These are phyloP conservation scores for Halocynthia aurantium DNA, from an alignment of 23 tunicate genomes.

Conservation along the genomic window DNA sequence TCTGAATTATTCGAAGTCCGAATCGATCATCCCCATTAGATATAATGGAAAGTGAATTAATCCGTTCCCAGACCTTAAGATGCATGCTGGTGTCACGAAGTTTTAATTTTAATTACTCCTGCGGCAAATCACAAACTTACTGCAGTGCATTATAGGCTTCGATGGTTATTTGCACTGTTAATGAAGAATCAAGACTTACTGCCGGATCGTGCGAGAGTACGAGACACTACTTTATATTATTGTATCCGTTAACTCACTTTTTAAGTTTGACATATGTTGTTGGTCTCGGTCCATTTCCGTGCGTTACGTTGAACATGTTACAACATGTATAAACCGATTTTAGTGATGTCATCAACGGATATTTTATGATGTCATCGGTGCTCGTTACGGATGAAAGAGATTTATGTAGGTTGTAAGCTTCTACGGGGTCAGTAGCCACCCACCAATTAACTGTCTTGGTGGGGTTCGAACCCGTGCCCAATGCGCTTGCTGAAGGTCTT, in stretches of 20 bases:
- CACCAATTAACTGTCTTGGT: conserved; percentile 65
- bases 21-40: too few species aligned
- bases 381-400: conserved; percentile 9
- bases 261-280: background rate
- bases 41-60: too few species aligned
- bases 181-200: too few species aligned
- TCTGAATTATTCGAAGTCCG: too few species aligned
- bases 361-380: background rate
- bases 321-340: conserved; percentile 62
- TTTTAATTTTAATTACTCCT: too few species aligned
- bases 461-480: background rate
- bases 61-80: too few species aligned
- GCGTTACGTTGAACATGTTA: conserved; percentile 34
- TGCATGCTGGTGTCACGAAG: too few species aligned
- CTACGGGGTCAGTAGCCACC: conserved; percentile 46
- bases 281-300: conserved; percentile 1
- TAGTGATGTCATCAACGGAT: conserved; percentile 30
- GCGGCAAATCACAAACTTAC: too few species aligned
- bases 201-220: too few species aligned
- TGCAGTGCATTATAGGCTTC: too few species aligned
- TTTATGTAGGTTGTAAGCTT: conserved; percentile 33
- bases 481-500: background rate
- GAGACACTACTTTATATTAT: background rate
- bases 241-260: conserved; percentile 11
- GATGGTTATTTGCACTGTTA: too few species aligned